These are phyloP conservation scores for Enteromius viviparus DNA, from an alignment of 2,797 vertebrate species.

Conservation along the genomic window DNA sequence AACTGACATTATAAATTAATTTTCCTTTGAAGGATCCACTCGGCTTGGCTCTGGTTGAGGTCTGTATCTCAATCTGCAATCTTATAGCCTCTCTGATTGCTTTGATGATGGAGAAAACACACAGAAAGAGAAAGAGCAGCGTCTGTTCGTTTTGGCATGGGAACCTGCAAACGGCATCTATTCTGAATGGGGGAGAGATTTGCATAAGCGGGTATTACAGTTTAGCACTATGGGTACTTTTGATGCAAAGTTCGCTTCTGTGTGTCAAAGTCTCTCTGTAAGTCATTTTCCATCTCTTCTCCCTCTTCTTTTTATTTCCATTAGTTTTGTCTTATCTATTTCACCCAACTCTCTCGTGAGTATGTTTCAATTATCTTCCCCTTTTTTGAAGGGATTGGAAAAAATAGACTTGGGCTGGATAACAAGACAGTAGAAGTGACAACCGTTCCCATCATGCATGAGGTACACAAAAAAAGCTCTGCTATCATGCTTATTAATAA, in stretches of 20 bases:
- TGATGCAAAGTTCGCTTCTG: slow-evolving; percentile 63
- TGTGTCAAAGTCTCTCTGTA: slow-evolving; percentile 24
- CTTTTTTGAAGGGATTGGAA: slow-evolving; percentile 64
- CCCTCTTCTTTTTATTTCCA: slow-evolving; percentile 45
- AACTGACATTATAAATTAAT: slow-evolving; percentile 27
- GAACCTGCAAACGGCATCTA: slow-evolving; percentile 48
- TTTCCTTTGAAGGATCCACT: slow-evolving; percentile 32
- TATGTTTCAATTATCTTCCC: slow-evolving; percentile 74
- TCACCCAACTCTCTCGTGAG: slow-evolving; percentile 66
- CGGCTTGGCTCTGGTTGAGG: slow-evolving; percentile 21
- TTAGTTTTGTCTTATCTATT: slow-evolving; percentile 66
- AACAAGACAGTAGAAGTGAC: slow-evolving; percentile 67
- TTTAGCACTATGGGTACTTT: slow-evolving; percentile 68
- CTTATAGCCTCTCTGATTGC: slow-evolving; percentile 28
- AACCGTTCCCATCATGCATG: slow-evolving; percentile 38
- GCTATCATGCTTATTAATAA: slow-evolving; percentile 43
- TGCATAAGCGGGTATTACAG: slow-evolving; percentile 76
- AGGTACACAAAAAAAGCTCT: slow-evolving; percentile 20
- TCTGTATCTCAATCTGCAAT: slow-evolving; percentile 40
- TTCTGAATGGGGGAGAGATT: slow-evolving; percentile 68
- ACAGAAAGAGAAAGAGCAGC: not conserved
- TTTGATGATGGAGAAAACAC: slow-evolving; percentile 41
- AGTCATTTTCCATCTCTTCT: slow-evolving; percentile 21
- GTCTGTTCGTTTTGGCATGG: slow-evolving; percentile 32
- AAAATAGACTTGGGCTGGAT: slow-evolving; percentile 70